phyloP scores from a whole-genome alignment of 2,113 vertebrate genomes.

The Odocoileus hemionus region DNA sequence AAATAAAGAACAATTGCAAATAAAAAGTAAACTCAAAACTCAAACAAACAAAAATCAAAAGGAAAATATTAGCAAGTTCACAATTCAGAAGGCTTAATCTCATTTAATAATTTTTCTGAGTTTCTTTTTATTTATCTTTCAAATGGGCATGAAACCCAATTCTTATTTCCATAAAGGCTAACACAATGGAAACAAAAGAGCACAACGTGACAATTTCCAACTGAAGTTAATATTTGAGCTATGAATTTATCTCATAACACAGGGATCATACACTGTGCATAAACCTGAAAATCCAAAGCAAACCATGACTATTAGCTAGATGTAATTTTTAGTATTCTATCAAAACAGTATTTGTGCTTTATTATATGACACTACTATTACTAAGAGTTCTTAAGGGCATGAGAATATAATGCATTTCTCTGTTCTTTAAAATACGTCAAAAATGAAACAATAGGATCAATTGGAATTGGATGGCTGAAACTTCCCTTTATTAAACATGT shows the following conservation, averaged over 20 bases:
- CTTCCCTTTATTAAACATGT: background rate
- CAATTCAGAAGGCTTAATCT: background rate
- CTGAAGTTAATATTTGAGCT: background rate
- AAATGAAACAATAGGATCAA: background rate
- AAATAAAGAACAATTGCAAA: constrained; percentile 53
- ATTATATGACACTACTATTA: background rate
- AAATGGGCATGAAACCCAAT: background rate
- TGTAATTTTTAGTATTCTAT: constrained; percentile 1
- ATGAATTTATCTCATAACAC: background rate
- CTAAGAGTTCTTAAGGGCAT: background rate
- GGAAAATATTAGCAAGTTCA: background rate
- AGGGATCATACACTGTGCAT: background rate
- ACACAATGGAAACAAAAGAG: background rate
- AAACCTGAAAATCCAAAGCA: background rate
- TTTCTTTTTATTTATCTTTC: constrained; percentile 36
- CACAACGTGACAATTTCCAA: background rate
- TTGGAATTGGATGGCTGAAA: background rate
- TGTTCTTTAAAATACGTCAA: background rate
- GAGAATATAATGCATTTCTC: background rate
- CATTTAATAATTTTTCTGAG: background rate
- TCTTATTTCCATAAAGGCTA: background rate
- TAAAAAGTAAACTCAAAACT: constrained; percentile 52
- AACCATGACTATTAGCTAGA: background rate
- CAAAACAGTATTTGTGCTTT: background rate
- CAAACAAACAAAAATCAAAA: constrained; percentile 26